Percentiles rank a stretch among this genome's conserved stretches.
These are phyloP conservation scores for Zootermopsis nevadensis DNA, from an alignment of 2,888 invertebrate genomes.

Conservation along the genomic window DNA sequence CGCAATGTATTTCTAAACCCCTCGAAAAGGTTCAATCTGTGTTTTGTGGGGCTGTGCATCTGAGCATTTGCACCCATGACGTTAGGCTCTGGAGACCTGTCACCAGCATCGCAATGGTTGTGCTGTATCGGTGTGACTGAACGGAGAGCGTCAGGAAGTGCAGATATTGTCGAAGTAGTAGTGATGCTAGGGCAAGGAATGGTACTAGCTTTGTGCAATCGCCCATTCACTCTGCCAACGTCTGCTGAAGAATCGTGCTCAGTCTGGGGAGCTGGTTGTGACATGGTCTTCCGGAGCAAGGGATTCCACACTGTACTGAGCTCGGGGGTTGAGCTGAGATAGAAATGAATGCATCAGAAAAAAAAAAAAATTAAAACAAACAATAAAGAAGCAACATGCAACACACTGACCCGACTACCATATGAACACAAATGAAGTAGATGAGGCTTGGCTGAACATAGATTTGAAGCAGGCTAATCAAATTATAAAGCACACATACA, in stretches of 20 bases:
- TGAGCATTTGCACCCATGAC: constrained; percentile 59
- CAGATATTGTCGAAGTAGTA: constrained; percentile 16
- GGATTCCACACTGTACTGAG: constrained; percentile 61
- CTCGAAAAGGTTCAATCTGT: constrained; percentile 66
- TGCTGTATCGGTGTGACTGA: constrained; percentile 13
- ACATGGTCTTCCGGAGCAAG: constrained; percentile 64
- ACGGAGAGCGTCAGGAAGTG: constrained; percentile 22
- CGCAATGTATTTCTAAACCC: constrained; percentile 72
- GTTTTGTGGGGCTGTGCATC: constrained; percentile 61
- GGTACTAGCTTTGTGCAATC: constrained; percentile 41
- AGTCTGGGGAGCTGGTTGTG: constrained; percentile 60
- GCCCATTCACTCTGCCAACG: constrained; percentile 37
- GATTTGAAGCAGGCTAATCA: constrained; percentile 56
- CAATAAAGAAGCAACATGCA: constrained; percentile 49
- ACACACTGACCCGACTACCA: constrained; percentile 49
- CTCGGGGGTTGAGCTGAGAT: constrained; percentile 52
- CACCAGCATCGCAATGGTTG: constrained; percentile 4
- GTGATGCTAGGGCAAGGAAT: constrained; percentile 38
- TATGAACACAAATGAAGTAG: neutral
- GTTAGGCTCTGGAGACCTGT: constrained; percentile 18
- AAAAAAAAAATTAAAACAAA: constrained; percentile 47
- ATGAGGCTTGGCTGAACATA: neutral
- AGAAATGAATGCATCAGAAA: constrained; percentile 51
- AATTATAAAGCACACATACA: constrained; percentile 46
- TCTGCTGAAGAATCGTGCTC: constrained; percentile 43